Base-by-base conservation (phyloP, 2,797 vertebrate genomes). In the Phylloscopus collybita region DNA sequence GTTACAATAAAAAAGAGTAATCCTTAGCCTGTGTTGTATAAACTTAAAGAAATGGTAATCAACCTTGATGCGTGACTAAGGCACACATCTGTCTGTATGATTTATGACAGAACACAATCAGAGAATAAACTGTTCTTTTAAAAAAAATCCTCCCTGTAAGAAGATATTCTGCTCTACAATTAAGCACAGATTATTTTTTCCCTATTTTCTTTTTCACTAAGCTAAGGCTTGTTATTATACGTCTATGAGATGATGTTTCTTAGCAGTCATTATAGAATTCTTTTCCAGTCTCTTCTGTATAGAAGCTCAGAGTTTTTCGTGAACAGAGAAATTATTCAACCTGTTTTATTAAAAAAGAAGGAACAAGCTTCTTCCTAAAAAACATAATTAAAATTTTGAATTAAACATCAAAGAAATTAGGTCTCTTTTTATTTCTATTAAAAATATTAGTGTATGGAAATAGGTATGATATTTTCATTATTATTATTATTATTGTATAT, bases 31-130 rank as follows among this genome's bases (percentile, higher is more conserved):
- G 92, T 90, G 65, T 73, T 92, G 57, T 71, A 95, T 96, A 97
- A 96, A 96, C 86, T 91, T 96, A 90, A 95, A 96, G 76, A 92
- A 95, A 95, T 60, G 36, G 18, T 98, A 98, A 98, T 98, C 93
- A 97, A 94, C 96, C 97, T 93, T 98, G 98, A 98, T 97, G 97
- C 49, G 1, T 98, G 96, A 98, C 97, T 97, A 97, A 98, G 96
- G 95, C 92, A 66, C 95, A 97, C 97, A 98, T 98, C 97, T 98
- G 97, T 96, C 97, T 75, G 13, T 82, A 56, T 96, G 95, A 97
- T 97, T 98, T 97, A 97, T 86, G 90, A 80, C 81, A 96, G 83
- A 97, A 95, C 69, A 95, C 64, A 96, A 95, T 88, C 94, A 96
- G 60, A 95, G 74, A 95, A 87, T 94, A 97, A 96, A 91, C 62